Evolutionary conservation across 2,113 vertebrate genomes (phyloP).

Genomic region (Heloderma charlesbogerti): DNA sequence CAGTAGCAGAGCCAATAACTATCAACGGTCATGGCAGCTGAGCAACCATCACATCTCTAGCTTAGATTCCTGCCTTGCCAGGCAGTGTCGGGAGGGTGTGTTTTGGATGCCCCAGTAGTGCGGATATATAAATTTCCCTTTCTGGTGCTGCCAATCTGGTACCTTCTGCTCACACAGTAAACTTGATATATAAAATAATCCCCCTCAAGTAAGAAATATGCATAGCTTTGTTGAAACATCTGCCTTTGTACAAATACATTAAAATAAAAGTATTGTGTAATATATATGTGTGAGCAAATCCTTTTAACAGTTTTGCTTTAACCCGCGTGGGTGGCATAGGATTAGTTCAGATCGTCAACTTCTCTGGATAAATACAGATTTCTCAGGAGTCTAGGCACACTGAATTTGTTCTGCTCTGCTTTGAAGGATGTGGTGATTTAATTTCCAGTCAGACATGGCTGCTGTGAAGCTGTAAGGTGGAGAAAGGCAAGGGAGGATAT

Average conservation of each 20-base stretch:
- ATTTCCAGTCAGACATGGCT: neutral
- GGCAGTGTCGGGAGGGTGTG: neutral
- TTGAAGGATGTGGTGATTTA: neutral
- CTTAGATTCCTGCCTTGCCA: neutral
- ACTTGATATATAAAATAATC: neutral
- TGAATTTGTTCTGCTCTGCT: neutral
- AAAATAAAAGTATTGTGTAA: neutral
- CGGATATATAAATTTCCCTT: constrained; percentile 32
- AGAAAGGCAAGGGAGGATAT: neutral
- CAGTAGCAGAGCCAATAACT: neutral
- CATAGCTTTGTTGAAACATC: constrained; percentile 46
- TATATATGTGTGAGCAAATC: constrained; percentile 10
- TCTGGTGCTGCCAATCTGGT: neutral
- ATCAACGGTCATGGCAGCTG: neutral
- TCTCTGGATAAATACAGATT: constrained; percentile 16
- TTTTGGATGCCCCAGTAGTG: neutral
- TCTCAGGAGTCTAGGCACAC: neutral
- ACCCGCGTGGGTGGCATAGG: neutral
- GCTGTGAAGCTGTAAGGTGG: neutral
- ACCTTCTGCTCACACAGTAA: neutral
- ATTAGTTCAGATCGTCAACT: neutral
- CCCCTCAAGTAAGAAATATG: constrained; percentile 7
- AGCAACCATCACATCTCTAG: neutral
- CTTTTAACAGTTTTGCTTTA: constrained; percentile 24
- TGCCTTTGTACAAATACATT: constrained; percentile 23